phyloP scores from a whole-genome alignment of 2,797 vertebrate genomes.

The Pseudomugil tenellus region DNA sequence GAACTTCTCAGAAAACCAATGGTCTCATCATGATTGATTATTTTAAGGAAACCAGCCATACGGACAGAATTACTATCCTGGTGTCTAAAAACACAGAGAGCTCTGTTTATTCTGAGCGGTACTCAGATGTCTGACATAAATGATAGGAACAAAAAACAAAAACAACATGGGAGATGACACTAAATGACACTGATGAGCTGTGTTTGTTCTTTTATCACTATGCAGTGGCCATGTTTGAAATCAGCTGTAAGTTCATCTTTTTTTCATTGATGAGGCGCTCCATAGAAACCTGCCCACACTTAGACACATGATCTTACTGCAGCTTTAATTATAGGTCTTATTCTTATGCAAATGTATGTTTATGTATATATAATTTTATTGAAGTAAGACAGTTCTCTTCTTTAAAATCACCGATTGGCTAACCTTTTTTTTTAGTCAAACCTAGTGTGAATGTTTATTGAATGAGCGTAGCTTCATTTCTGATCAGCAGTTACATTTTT shows the following conservation, averaged over 20 bases:
- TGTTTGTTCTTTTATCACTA: not conserved
- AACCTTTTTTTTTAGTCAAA: not conserved
- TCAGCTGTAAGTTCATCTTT: not conserved
- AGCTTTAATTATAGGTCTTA: not conserved
- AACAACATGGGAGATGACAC: not conserved
- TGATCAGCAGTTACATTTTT: slow-evolving; percentile 12
- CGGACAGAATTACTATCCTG: not conserved
- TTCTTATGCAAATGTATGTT: not conserved
- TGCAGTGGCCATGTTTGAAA: not conserved
- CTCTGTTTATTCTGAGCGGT: not conserved
- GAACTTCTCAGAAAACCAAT: not conserved
- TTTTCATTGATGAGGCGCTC: not conserved
- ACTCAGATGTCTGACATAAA: not conserved
- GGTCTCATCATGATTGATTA: not conserved
- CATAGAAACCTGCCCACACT: not conserved
- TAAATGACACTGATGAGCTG: not conserved
- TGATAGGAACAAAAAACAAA: not conserved
- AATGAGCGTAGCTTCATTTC: slow-evolving; percentile 2
- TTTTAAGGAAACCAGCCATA: not conserved
- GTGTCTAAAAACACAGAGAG: not conserved
- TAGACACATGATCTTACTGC: not conserved
- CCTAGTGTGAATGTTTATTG: not conserved
- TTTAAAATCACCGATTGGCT: not conserved
- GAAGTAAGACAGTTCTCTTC: not conserved
- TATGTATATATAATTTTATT: not conserved